phyloP scores from a whole-genome alignment of 2,888 invertebrate species.

The Mesochorus sp. region DNA sequence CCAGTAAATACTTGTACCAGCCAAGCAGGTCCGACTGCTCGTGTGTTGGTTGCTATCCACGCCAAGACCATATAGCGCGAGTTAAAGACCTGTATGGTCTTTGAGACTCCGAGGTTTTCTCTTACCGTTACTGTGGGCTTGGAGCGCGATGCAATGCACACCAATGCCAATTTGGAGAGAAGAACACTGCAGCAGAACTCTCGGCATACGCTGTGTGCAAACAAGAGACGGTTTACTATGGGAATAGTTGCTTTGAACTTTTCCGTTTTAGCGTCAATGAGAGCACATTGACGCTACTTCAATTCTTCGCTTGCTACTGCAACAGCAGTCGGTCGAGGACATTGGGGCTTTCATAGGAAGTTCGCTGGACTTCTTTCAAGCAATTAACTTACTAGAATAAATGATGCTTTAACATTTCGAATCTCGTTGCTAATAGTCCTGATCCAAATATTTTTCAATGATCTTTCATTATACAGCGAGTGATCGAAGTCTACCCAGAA shows the following conservation, averaged over 20 bases:
- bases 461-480: too few species aligned
- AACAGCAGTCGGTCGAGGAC: constrained; percentile 15
- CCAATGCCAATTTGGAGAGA: constrained; percentile 1
- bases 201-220: constrained; percentile 29
- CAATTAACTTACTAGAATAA: constrained; percentile 24
- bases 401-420: too few species aligned
- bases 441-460: too few species aligned
- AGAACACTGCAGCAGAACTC: background rate
- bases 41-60: constrained; percentile 8
- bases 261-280: constrained; percentile 51
- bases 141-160: constrained; percentile 42
- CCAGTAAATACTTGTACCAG: constrained; percentile 76
- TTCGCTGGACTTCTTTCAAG: constrained; percentile 1
- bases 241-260: constrained; percentile 67
- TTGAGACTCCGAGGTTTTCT: constrained; percentile 42
- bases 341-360: constrained; percentile 4
- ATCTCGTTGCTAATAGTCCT: too few species aligned
- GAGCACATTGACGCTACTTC: constrained; percentile 2
- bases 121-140: constrained; percentile 69
- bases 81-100: constrained; percentile 18
- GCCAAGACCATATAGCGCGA: constrained; percentile 18
- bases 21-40: constrained; percentile 72
- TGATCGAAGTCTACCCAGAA: background rate
- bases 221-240: constrained; percentile 31
- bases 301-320: constrained; percentile 4